Evolutionary conservation across 1,140 invertebrate species (phyloP).

Genomic region (Tribolium madens): DNA sequence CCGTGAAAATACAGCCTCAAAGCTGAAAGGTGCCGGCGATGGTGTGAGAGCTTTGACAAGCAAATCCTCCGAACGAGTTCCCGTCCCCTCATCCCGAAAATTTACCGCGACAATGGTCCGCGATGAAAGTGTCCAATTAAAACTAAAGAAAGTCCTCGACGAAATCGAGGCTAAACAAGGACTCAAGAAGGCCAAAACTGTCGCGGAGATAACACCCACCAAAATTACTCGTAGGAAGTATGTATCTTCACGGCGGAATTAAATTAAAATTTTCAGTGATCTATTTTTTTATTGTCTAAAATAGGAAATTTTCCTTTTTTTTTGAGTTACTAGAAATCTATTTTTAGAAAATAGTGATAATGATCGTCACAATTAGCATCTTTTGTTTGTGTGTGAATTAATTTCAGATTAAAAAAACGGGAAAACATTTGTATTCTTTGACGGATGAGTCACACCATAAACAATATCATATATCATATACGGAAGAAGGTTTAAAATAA

Average conservation of each 20-base stretch:
- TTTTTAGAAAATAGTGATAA: not conserved
- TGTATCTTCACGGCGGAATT: slow-evolving; percentile 7
- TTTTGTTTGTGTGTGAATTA: not conserved
- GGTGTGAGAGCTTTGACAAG: slow-evolving; percentile 42
- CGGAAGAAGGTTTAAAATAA: slow-evolving; percentile 1
- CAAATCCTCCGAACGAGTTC: slow-evolving; percentile 38
- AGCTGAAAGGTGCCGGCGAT: slow-evolving; percentile 51
- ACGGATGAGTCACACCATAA: not conserved
- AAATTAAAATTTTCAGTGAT: not conserved
- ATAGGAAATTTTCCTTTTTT: not conserved
- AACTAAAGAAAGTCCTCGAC: slow-evolving; percentile 46
- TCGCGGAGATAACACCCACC: slow-evolving; percentile 56
- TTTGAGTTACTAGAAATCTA: not conserved
- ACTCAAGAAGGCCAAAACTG: slow-evolving; percentile 49
- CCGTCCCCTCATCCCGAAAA: slow-evolving; percentile 53
- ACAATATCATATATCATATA: not conserved
- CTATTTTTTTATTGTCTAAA: not conserved
- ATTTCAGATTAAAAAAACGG: not conserved
- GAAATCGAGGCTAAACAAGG: slow-evolving; percentile 40
- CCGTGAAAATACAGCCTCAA: slow-evolving; percentile 29
- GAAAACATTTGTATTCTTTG: not conserved
- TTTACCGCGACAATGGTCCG: slow-evolving; percentile 43
- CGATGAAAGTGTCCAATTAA: slow-evolving; percentile 48
- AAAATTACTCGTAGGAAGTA: slow-evolving; percentile 38
- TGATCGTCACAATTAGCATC: not conserved